Base-by-base conservation (phyloP, 2,797 vertebrate species). In the Chrosomus eos region DNA sequence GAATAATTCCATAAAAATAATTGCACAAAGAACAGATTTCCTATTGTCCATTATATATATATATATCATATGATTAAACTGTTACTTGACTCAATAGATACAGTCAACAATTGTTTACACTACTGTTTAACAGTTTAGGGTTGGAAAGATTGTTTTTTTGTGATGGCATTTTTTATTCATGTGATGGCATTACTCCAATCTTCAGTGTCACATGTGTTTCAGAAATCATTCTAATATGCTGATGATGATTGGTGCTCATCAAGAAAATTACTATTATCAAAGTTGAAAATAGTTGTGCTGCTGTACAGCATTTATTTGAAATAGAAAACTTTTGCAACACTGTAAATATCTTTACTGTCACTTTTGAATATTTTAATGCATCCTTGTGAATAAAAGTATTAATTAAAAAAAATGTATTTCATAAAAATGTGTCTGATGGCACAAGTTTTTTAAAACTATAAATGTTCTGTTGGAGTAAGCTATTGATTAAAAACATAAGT, bases 401-500 rank as follows among this genome's bases (percentile, higher is more conserved):
- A 18, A 13, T 23, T 11, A 2, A 36, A 10, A 36, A 21, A 26
- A 48, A 48, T 45, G 1, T 13, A 13, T 3, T 7, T n/a, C 23
- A 58, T 28, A 28, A 14, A 60, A 60, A 51, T 31, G 26, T 51
- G 45, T 73, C 71, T 51, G 9, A 74, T 16, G 7, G 13, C 21
- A 33, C 45, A 33, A 6, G 16, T 48, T 76, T 55, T 55, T n/a
- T 1, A 3, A 53, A 16, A 75, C n/a, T 76, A 5, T 40, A 40
- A 40, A 40, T 40, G 51, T 5, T 71, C 14, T 74, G 10, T 60
- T 58, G 23, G 19, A 36, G 33, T 60, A 40, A 60, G 16, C 14
- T 60, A 60, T 53, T 33, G 33, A 11, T 75, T 77, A 19, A 77
- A 60, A 77, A 26, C 53, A 40, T 36, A 60, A 76, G 74, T 76